Conservation (phyloP, 1,140 invertebrate species). For the Archegozetes longisetosus region DNA sequence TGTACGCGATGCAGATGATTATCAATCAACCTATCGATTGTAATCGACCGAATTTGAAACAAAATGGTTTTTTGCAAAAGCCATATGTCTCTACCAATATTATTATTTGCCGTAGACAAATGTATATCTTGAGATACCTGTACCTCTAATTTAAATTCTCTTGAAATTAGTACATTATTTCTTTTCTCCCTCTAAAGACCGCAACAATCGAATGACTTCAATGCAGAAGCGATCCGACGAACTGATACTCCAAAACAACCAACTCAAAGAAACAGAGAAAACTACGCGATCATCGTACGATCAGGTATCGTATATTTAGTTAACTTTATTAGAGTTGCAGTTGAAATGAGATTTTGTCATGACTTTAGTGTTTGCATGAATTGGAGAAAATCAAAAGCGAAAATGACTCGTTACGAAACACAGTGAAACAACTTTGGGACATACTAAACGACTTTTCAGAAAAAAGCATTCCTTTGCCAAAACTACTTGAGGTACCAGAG, state of each 20-base stretch:
- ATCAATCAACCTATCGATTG: no score
- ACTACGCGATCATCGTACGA: constrained; percentile 57
- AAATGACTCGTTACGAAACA: constrained; percentile 1
- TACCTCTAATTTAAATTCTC: not conserved
- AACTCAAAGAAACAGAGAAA: constrained; percentile 51
- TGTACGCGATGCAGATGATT: no score
- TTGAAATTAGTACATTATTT: not conserved
- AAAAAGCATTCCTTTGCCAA: not conserved
- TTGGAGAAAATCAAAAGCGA: constrained; percentile 20
- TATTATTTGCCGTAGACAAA: no score
- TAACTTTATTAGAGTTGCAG: constrained; percentile 4
- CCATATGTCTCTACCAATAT: no score
- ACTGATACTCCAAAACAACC: constrained; percentile 52
- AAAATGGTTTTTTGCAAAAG: not conserved
- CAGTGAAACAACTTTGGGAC: not conserved
- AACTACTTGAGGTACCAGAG: not conserved
- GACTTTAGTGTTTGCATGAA: constrained; percentile 19
- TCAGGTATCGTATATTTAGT: constrained; percentile 34
- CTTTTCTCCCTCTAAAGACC: constrained; percentile 23
- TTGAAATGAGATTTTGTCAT: no score
- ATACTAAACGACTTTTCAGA: not conserved
- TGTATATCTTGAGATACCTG: no score
- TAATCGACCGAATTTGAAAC: no score
- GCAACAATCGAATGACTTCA: constrained; percentile 37
- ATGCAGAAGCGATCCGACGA: constrained; percentile 58